These are phyloP conservation scores for Trididemnum clinides DNA, from an alignment of 23 tunicate genomes.

Conservation along the genomic window DNA sequence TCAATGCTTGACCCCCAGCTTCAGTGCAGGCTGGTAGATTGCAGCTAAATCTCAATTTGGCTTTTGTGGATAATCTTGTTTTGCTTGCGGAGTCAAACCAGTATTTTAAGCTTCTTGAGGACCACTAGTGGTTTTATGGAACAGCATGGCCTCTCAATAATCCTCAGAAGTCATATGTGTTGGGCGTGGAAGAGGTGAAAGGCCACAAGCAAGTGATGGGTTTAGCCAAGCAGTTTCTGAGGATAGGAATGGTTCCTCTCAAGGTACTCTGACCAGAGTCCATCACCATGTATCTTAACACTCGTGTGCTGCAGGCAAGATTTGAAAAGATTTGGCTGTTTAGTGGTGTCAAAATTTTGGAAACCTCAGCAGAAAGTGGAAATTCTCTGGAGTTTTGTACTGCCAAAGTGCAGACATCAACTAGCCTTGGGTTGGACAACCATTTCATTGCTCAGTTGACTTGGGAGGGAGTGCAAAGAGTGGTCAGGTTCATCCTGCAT, in stretches of 20 bases:
- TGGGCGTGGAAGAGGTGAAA: conserved; percentile 2
- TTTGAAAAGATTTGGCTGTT: neutral
- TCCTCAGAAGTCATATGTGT: neutral
- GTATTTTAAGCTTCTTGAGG: neutral
- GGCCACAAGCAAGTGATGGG: neutral
- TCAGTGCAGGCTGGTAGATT: too few species aligned
- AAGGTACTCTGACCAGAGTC: neutral
- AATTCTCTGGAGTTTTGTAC: neutral
- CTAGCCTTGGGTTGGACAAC: too few species aligned
- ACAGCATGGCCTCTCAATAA: neutral
- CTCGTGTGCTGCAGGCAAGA: neutral
- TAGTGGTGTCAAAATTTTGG: neutral
- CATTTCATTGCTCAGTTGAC: too few species aligned
- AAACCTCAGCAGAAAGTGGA: conserved; percentile 1
- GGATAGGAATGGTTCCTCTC: neutral
- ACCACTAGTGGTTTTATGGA: neutral
- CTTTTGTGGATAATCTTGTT: conserved; percentile 9
- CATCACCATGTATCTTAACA: neutral
- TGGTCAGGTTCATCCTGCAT: too few species aligned
- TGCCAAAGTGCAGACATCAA: neutral
- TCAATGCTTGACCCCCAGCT: too few species aligned
- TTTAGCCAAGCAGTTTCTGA: neutral
- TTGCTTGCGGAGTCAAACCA: neutral
- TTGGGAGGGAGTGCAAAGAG: too few species aligned
- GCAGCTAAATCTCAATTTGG: neutral